Conservation (phyloP, 1,140 invertebrate genomes). For the Artemia franciscana region DNA sequence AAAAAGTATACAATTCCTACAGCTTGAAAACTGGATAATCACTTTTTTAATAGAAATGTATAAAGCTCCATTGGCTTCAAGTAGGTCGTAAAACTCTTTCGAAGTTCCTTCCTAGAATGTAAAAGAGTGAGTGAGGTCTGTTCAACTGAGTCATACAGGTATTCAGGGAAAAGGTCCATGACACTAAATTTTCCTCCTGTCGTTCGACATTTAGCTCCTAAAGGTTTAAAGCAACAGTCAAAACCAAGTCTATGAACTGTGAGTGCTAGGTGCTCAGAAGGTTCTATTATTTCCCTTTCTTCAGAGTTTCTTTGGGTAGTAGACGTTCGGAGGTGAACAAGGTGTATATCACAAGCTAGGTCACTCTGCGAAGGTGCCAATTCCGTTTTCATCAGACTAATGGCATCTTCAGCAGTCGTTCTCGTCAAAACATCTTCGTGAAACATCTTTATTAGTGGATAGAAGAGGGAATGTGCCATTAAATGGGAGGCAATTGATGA, state of each 20-base stretch:
- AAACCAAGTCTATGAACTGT: constrained; percentile 25
- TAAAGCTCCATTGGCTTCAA: constrained; percentile 32
- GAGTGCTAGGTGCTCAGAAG: constrained; percentile 18
- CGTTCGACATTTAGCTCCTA: constrained; percentile 17
- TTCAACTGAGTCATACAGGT: constrained; percentile 21
- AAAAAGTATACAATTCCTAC: no score
- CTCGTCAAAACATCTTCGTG: constrained; percentile 25
- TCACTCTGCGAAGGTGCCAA: constrained; percentile 25
- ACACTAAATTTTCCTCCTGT: constrained; percentile 24
- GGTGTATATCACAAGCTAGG: constrained; percentile 30
- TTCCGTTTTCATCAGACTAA: constrained; percentile 19
- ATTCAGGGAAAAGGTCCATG: constrained; percentile 23
- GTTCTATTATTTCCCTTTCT: no score
- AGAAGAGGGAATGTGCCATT: constrained; percentile 34
- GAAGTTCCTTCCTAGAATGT: constrained; percentile 21
- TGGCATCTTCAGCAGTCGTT: constrained; percentile 20
- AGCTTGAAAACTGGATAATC: no score
- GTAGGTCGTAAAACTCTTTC: constrained; percentile 20
- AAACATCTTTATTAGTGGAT: constrained; percentile 36
- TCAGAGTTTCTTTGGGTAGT: no score
- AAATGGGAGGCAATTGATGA: constrained; percentile 35
- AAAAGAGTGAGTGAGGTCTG: constrained; percentile 29
- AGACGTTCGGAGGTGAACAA: constrained; percentile 29
- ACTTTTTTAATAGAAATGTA: constrained; percentile 22
- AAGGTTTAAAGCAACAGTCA: constrained; percentile 23